Conservation (phyloP, 2,113 vertebrate genomes). For the Jacana jacana region DNA sequence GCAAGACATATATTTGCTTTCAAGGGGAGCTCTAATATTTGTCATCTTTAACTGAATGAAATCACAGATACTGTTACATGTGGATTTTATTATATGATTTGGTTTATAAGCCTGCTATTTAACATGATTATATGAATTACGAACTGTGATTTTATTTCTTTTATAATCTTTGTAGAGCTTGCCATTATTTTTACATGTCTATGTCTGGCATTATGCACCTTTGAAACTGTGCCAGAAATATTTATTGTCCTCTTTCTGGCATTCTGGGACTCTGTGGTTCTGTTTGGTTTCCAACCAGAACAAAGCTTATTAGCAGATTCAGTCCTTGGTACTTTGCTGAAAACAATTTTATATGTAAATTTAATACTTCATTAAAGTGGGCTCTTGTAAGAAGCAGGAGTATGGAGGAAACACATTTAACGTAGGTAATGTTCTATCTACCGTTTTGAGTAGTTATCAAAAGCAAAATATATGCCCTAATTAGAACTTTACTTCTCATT, state of each 20-base stretch:
- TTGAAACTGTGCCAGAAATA: conserved; percentile 82
- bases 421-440: conserved; percentile 8
- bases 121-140: conserved; percentile 80
- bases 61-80: conserved; percentile 70
- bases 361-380: conserved; percentile 52
- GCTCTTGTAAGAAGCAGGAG: conserved; percentile 36
- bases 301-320: conserved; percentile 69
- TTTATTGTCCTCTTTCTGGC: conserved; percentile 78
- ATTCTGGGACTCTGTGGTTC: conserved; percentile 59
- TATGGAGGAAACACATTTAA: conserved; percentile 18
- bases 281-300: conserved; percentile 69
- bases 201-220: conserved; percentile 78
- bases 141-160: conserved; percentile 82
- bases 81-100: conserved; percentile 77
- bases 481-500: conserved; percentile 65
- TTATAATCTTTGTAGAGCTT: conserved; percentile 81
- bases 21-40: conserved; percentile 67
- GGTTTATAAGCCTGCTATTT: conserved; percentile 74
- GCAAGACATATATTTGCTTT: conserved; percentile 60
- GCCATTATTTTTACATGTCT: conserved; percentile 80
- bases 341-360: conserved; percentile 64
- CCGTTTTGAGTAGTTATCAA: conserved; percentile 33
- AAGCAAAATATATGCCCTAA: conserved; percentile 60
- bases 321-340: conserved; percentile 51
- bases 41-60: conserved; percentile 72